phyloP scores from a whole-genome alignment of 2,113 vertebrate genomes.

The Centropus unirufus region DNA sequence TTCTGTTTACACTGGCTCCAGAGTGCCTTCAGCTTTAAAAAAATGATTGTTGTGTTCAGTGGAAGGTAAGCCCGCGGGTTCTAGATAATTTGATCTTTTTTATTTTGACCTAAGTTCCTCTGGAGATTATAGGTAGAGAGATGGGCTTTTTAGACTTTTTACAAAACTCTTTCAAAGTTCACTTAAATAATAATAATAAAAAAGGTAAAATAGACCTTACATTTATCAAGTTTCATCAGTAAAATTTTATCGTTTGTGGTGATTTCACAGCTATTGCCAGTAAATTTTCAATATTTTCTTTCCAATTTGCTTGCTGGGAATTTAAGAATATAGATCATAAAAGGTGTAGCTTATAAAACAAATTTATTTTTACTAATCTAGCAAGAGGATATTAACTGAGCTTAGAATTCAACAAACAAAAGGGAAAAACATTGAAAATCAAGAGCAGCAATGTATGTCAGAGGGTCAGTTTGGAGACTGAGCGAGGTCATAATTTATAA shows the following conservation, averaged over 20 bases:
- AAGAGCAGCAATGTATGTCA: background rate
- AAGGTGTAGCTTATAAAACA: background rate
- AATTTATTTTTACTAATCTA: background rate
- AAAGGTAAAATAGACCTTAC: background rate
- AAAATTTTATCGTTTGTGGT: background rate
- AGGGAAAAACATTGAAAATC: background rate
- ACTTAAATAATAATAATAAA: background rate
- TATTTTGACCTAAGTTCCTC: background rate
- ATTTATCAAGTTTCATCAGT: background rate
- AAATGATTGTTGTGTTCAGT: background rate
- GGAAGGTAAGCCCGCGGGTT: background rate
- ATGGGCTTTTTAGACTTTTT: background rate
- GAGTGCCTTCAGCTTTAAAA: background rate
- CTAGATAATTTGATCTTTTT: background rate
- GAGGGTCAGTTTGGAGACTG: background rate
- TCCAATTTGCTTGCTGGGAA: background rate
- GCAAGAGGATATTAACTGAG: background rate
- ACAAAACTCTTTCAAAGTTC: background rate
- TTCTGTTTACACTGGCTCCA: background rate
- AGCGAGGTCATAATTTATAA: background rate
- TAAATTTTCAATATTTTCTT: background rate
- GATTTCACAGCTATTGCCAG: background rate
- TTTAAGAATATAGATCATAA: background rate
- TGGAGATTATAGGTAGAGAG: background rate
- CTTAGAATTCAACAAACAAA: background rate